These are phyloP conservation scores for Pediacus dermestoides DNA, from an alignment of 2,888 invertebrate genomes.

Conservation along the genomic window DNA sequence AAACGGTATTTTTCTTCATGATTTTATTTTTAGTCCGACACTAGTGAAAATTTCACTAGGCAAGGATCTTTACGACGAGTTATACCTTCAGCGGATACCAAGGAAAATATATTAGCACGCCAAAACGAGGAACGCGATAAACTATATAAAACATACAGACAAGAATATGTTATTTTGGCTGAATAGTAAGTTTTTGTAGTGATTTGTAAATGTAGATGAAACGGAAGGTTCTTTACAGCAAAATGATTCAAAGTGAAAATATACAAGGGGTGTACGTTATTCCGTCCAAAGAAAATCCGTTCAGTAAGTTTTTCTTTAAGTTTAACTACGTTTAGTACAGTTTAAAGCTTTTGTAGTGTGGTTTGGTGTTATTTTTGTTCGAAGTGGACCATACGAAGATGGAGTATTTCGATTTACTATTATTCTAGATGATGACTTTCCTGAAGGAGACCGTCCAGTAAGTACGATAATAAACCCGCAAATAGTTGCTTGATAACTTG, in stretches of 20 bases:
- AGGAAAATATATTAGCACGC: constrained; percentile 60
- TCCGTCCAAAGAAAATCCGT: constrained; percentile 80
- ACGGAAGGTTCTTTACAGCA: constrained; percentile 56
- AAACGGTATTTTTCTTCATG: constrained; percentile 1
- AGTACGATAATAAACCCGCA: constrained; percentile 42
- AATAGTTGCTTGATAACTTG: constrained; percentile 9
- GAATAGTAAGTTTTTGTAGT: constrained; percentile 72
- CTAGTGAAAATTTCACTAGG: constrained; percentile 47
- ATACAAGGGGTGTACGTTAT: constrained; percentile 88
- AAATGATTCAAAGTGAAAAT: constrained; percentile 80
- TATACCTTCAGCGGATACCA: constrained; percentile 53
- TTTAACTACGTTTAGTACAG: too few species aligned
- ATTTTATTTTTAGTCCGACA: constrained; percentile 20
- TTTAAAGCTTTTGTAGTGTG: constrained; percentile 70
- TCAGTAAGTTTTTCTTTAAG: constrained; percentile 76
- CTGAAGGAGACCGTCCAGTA: constrained; percentile 78
- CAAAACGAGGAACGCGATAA: constrained; percentile 58
- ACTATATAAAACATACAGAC: constrained; percentile 71
- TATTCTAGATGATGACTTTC: constrained; percentile 82
- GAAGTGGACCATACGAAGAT: constrained; percentile 83
- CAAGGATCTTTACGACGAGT: constrained; percentile 58
- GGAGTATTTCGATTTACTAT: constrained; percentile 89
- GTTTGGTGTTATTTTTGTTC: constrained; percentile 88
- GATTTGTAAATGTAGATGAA: neutral
- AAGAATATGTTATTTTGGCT: constrained; percentile 86